phyloP scores from a whole-genome alignment of 2,888 invertebrate genomes.

The Hirudinaria manillensis region DNA sequence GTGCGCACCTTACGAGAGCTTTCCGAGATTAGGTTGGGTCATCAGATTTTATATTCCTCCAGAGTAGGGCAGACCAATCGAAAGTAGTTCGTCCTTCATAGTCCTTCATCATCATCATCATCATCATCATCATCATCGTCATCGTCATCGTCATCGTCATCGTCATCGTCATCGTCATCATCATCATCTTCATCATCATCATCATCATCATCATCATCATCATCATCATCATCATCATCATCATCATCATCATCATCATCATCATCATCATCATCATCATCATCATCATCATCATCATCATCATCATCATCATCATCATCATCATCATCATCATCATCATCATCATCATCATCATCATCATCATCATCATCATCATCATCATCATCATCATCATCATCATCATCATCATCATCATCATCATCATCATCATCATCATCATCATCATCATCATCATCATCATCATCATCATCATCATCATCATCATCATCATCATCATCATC shows the following conservation, averaged over 20 bases:
- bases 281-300: constrained; percentile 6
- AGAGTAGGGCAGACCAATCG: no score
- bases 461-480: constrained; percentile 19
- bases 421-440: constrained; percentile 26
- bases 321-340: constrained; percentile 24
- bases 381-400: constrained; percentile 17
- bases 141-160: constrained; percentile 6
- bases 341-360: constrained; percentile 18
- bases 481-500: constrained; percentile 24
- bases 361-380: constrained; percentile 26
- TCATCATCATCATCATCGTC: constrained; percentile 24
- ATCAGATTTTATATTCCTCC: not conserved
- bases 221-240: constrained; percentile 26
- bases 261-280: not conserved
- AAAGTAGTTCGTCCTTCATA: no score
- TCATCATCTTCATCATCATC: constrained; percentile 24
- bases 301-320: constrained; percentile 25
- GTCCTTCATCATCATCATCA: constrained; percentile 15
- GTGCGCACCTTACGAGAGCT: no score
- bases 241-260: constrained; percentile 13
- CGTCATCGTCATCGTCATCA: constrained; percentile 8
- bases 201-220: constrained; percentile 25
- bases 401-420: constrained; percentile 22
- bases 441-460: constrained; percentile 26
- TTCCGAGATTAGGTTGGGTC: no score